Evolutionary conservation across 2,797 vertebrate genomes (phyloP).

Genomic region (Phataginus tetradactyla): DNA sequence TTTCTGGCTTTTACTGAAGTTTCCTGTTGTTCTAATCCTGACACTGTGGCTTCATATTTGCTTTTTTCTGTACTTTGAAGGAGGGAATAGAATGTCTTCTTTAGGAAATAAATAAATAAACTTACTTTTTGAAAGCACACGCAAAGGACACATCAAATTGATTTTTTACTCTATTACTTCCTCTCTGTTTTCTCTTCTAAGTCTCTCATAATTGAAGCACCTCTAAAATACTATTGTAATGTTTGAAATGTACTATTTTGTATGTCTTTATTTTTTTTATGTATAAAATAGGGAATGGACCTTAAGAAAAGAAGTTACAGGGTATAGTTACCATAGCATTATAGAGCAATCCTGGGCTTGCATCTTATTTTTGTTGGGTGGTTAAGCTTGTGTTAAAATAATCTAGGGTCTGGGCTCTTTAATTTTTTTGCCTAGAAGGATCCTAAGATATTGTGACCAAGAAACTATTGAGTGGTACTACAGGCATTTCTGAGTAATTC

Average conservation of each 20-base stretch:
- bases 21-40: conserved; percentile 34
- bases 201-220: background rate
- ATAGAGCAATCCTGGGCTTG: background rate
- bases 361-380: background rate
- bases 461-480: conserved; percentile 11
- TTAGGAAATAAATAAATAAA: background rate
- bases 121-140: conserved; percentile 4
- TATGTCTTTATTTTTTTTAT: background rate
- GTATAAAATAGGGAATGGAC: background rate
- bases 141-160: background rate
- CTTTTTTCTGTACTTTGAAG: background rate
- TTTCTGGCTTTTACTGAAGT: background rate
- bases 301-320: background rate
- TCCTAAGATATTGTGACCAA: conserved; percentile 43
- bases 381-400: background rate
- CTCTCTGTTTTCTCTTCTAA: background rate
- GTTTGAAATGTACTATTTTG: background rate
- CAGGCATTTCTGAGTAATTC: conserved; percentile 26
- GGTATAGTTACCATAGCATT: background rate
- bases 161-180: background rate
- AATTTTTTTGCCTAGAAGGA: background rate
- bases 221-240: background rate
- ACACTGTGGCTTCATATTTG: background rate
- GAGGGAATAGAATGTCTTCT: background rate
- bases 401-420: background rate